Evolutionary conservation across 64 coral and sea anemone genomes (phyloP).

Genomic region (Stichodactyla mertensii): DNA sequence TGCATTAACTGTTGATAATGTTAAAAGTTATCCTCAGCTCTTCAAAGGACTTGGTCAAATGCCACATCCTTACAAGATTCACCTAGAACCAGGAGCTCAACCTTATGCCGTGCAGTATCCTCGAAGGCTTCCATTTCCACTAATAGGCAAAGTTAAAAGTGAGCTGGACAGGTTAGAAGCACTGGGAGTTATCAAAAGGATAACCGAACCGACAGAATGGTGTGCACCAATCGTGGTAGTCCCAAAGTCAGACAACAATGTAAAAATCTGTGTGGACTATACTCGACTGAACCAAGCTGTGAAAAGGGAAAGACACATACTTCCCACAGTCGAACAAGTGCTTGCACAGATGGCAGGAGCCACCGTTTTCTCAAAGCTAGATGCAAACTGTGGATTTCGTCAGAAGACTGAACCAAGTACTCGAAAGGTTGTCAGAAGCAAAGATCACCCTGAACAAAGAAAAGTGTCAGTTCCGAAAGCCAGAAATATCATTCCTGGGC

Average conservation of each 20-base stretch:
- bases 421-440: constrained; percentile 1
- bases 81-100: background rate
- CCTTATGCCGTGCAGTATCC: constrained; percentile 5
- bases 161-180: constrained; percentile 4
- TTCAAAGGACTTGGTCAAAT: constrained; percentile 23
- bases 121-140: background rate
- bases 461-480: constrained; percentile 25
- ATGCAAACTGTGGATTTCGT: constrained; percentile 28
- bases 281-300: constrained; percentile 33
- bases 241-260: constrained; percentile 25
- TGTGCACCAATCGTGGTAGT: constrained; percentile 34
- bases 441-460: constrained; percentile 15
- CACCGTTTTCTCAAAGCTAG: constrained; percentile 33
- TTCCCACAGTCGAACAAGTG: constrained; percentile 19
- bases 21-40: background rate
- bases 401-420: constrained; percentile 1
- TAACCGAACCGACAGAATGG: constrained; percentile 46
- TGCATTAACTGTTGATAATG: background rate
- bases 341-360: constrained; percentile 15
- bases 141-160: background rate
- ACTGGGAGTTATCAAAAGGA: background rate
- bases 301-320: constrained; percentile 36
- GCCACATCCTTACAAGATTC: constrained; percentile 3
- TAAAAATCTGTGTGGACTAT: constrained; percentile 31
- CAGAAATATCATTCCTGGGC: constrained; percentile 14